Conservation (phyloP, 2,797 vertebrate species). For the Gambusia yucatana region DNA sequence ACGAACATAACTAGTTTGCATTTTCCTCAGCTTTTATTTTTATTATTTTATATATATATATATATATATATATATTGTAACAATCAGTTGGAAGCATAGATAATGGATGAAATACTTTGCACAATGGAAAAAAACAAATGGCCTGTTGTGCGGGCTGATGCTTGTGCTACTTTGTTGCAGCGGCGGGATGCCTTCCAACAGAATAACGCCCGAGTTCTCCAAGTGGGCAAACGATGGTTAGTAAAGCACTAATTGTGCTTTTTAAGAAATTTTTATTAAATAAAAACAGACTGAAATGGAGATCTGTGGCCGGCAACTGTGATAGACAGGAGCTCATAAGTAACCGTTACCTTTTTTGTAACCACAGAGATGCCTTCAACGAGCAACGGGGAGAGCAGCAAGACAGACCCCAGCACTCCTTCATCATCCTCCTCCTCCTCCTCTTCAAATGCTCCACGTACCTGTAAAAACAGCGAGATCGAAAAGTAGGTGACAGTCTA, state of each 20-base stretch:
- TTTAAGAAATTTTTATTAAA: no score
- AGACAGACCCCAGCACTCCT: conserved; percentile 91
- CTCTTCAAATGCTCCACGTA: conserved; percentile 87
- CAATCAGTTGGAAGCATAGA: no score
- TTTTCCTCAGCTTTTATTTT: no score
- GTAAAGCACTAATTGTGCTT: conserved; percentile 45
- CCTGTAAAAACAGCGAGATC: conserved; percentile 93
- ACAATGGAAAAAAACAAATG: background rate
- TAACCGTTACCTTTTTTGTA: background rate
- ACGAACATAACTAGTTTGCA: no score
- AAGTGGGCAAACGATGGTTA: conserved; percentile 98
- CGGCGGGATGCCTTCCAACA: conserved; percentile 94
- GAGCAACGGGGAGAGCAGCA: conserved; percentile 97
- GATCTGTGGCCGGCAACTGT: background rate
- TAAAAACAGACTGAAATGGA: no score
- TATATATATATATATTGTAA: no score
- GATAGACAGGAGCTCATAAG: background rate
- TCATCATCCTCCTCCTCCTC: conserved; percentile 89
- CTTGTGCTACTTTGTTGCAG: conserved; percentile 73
- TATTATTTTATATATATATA: no score
- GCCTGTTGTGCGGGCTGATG: background rate
- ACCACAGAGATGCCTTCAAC: conserved; percentile 97
- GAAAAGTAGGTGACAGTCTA: conserved; percentile 89
- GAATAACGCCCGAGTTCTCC: conserved; percentile 98
- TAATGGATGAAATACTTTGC: background rate